Conservation (phyloP, 1,140 invertebrate species). For the Pachypsylla venusta region DNA sequence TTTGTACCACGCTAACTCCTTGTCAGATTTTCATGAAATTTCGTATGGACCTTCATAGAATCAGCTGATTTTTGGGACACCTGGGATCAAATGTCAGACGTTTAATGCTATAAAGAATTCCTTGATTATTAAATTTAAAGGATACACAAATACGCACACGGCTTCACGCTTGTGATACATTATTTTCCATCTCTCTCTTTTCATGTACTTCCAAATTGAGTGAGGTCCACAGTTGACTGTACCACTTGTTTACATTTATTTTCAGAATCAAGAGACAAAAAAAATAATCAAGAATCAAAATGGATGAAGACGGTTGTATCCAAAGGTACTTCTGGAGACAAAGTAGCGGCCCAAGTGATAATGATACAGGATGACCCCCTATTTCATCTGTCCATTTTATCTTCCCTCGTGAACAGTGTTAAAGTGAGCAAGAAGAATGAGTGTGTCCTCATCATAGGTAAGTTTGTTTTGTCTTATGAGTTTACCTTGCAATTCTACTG, state of each 20-base stretch:
- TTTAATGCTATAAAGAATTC: no score
- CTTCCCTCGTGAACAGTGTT: constrained; percentile 57
- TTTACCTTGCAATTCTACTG: neutral
- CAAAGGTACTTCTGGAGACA: constrained; percentile 68
- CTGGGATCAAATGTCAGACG: no score
- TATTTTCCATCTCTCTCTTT: no score
- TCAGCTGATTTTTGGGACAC: no score
- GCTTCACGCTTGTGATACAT: no score
- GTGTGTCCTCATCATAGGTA: constrained; percentile 46
- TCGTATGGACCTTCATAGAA: no score
- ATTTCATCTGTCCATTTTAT: constrained; percentile 54
- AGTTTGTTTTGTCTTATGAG: constrained; percentile 11
- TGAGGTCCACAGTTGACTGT: no score
- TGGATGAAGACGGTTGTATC: constrained; percentile 70
- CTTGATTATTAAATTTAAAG: no score
- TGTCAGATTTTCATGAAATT: no score
- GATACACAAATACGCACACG: no score
- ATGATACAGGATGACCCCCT: constrained; percentile 72
- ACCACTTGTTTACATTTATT: neutral
- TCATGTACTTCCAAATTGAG: no score
- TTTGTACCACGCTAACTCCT: no score
- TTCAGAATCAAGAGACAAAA: neutral
- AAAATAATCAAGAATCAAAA: constrained; percentile 30
- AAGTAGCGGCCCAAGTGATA: constrained; percentile 68
- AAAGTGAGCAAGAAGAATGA: constrained; percentile 68